Percentiles rank a stretch among this genome's conserved stretches.
These are phyloP conservation scores for Melangyna quadrimaculata DNA, from an alignment of 2,888 invertebrate species.

Conservation along the genomic window DNA sequence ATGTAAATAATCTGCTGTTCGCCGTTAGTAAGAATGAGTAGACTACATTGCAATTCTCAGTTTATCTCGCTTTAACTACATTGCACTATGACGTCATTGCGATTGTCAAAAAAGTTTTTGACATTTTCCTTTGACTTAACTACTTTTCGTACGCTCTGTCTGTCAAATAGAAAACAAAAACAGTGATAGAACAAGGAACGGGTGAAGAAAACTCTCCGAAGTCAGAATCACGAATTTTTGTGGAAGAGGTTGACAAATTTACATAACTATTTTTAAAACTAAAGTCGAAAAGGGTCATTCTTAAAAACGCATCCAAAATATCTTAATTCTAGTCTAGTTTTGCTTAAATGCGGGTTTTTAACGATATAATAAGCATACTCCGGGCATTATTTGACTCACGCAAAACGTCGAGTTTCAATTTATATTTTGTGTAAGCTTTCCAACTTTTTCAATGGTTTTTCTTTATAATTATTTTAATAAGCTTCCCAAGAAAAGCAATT, in stretches of 20 bases:
- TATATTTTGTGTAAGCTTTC: slow-evolving; percentile 31
- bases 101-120: slow-evolving; percentile 41
- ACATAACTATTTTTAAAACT: slow-evolving; percentile 62
- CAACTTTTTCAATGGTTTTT: slow-evolving; percentile 16
- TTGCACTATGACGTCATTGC: slow-evolving; percentile 32
- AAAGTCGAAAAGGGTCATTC: slow-evolving; percentile 28
- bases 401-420: slow-evolving; percentile 18
- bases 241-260: slow-evolving; percentile 63
- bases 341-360: slow-evolving; percentile 23
- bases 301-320: slow-evolving; percentile 18
- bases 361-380: not conserved
- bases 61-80: not conserved
- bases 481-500: slow-evolving; percentile 12
- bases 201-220: slow-evolving; percentile 57
- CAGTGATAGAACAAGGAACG: slow-evolving; percentile 48
- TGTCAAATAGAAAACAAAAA: slow-evolving; percentile 71
- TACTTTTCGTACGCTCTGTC: slow-evolving; percentile 37
- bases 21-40: not conserved
- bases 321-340: not conserved
- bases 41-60: not conserved
- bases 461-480: slow-evolving; percentile 12
- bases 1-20: not conserved
- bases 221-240: slow-evolving; percentile 16
- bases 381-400: slow-evolving; percentile 9
- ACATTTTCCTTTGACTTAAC: slow-evolving; percentile 17